phyloP scores from a whole-genome alignment of 2,113 vertebrate genomes.

The Empidonax alnorum region DNA sequence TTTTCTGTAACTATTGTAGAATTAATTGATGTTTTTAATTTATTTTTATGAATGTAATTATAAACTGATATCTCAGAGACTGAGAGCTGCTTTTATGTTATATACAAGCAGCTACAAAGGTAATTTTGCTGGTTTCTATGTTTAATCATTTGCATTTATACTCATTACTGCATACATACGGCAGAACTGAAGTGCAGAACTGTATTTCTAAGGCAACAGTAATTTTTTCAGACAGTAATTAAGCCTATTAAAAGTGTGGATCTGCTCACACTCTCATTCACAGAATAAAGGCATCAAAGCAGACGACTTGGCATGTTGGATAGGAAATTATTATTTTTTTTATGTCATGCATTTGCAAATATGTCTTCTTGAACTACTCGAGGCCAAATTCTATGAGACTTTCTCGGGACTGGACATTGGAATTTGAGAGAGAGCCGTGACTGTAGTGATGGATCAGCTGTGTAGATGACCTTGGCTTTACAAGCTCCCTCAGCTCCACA shows the following conservation, averaged over 20 bases:
- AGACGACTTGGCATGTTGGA: neutral
- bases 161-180: neutral
- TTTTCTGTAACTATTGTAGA: neutral
- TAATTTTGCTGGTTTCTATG: slow-evolving; percentile 1
- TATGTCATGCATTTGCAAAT: neutral
- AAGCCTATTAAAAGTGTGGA: neutral
- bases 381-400: neutral
- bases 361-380: neutral
- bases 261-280: neutral
- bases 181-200: neutral
- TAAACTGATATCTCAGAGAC: neutral
- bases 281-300: slow-evolving; percentile 3
- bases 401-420: neutral
- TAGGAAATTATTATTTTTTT: neutral
- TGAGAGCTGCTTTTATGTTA: slow-evolving; percentile 34
- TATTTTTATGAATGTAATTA: slow-evolving; percentile 36
- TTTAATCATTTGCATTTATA: slow-evolving; percentile 39
- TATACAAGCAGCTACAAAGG: slow-evolving; percentile 9
- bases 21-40: slow-evolving; percentile 19
- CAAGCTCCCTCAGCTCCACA: neutral
- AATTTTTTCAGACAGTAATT: slow-evolving; percentile 38
- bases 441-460: neutral
- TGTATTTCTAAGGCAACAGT: slow-evolving; percentile 30
- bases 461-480: neutral
- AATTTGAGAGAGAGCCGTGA: neutral